Conservation (phyloP, 2,888 invertebrate species). For the Scotopteryx bipunctaria region DNA sequence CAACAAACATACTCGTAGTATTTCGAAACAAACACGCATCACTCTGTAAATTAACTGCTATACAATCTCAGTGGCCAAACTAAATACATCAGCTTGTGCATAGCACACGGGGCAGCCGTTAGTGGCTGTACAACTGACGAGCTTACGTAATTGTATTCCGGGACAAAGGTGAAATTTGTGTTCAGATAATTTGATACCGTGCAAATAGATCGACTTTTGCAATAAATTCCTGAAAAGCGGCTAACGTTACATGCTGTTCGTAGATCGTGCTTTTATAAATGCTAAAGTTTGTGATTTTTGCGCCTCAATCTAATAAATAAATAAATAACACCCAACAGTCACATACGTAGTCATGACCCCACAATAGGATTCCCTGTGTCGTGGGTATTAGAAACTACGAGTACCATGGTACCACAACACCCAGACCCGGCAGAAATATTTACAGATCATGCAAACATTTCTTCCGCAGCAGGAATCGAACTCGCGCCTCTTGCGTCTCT, state of each 20-base stretch:
- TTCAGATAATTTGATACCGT: constrained; percentile 41
- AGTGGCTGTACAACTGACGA: constrained; percentile 48
- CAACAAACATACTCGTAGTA: neutral
- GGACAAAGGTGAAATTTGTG: constrained; percentile 62
- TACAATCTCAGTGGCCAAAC: neutral
- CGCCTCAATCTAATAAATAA: too few relatives aligned
- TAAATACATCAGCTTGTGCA: constrained; percentile 25
- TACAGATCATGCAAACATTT: too few relatives aligned
- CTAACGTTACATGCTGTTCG: neutral
- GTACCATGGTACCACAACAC: too few relatives aligned
- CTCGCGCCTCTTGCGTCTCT: too few relatives aligned
- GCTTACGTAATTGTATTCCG: constrained; percentile 69
- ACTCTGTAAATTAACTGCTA: neutral
- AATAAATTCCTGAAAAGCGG: neutral
- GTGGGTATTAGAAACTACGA: too few relatives aligned
- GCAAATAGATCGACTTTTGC: constrained; percentile 15
- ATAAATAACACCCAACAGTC: too few relatives aligned
- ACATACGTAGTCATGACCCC: too few relatives aligned
- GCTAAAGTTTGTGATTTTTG: too few relatives aligned
- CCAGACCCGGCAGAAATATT: too few relatives aligned
- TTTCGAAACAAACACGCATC: neutral
- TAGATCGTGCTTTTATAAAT: too few relatives aligned
- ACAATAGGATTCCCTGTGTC: too few relatives aligned
- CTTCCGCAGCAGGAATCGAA: too few relatives aligned
- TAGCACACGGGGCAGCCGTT: constrained; percentile 60